Conservation (phyloP, 2,113 vertebrate genomes). For the Diadophis punctatus region DNA sequence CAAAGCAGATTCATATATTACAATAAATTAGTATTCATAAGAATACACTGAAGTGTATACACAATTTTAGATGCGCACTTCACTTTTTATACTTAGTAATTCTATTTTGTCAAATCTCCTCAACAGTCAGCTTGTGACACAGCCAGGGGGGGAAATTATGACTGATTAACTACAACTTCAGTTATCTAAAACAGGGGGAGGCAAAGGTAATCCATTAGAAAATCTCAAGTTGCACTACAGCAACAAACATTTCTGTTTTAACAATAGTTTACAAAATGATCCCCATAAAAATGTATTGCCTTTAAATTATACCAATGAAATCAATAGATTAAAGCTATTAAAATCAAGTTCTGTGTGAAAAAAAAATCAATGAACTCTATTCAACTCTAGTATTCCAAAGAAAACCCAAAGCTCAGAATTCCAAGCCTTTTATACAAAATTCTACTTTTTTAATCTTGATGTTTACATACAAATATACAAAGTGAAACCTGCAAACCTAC, state of each 20-base stretch:
- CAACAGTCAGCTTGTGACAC: background rate
- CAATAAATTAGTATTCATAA: background rate
- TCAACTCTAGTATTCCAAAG: background rate
- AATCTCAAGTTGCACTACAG: background rate
- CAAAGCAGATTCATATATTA: background rate
- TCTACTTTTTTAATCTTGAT: background rate
- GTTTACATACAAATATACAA: background rate
- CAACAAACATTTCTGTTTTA: background rate
- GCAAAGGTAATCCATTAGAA: background rate
- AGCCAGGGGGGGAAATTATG: background rate
- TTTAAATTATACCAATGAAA: background rate
- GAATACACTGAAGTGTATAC: background rate
- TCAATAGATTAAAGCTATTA: background rate
- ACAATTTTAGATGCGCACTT: background rate
- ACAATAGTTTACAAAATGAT: background rate
- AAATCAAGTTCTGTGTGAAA: background rate
- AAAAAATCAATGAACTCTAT: background rate
- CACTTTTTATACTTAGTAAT: background rate
- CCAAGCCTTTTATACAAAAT: background rate
- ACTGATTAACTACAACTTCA: background rate
- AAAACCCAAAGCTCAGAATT: background rate
- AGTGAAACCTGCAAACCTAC: background rate
- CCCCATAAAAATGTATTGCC: background rate
- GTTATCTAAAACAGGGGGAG: background rate
- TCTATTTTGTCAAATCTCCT: background rate